These are phyloP conservation scores for Argyra leucocephala DNA, from an alignment of 2,888 invertebrate genomes.

Conservation along the genomic window DNA sequence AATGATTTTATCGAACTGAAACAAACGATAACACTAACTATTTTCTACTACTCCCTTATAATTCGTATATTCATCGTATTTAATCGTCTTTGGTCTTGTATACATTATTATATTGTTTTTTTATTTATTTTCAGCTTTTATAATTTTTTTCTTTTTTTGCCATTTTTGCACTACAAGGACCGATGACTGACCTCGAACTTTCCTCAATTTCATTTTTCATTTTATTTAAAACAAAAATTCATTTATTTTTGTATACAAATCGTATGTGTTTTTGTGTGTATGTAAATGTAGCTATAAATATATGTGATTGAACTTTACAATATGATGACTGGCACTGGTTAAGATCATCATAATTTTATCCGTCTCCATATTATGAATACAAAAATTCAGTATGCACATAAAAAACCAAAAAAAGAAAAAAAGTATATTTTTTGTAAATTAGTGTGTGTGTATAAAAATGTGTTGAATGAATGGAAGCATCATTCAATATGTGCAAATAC, in stretches of 20 bases:
- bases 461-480: too few relatives aligned
- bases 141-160: not conserved
- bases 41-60: not conserved
- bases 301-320: conserved; percentile 1
- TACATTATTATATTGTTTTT: not conserved
- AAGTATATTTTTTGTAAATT: too few relatives aligned
- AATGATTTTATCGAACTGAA: too few relatives aligned
- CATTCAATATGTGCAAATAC: too few relatives aligned
- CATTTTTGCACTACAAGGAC: not conserved
- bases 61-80: not conserved
- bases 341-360: conserved; percentile 3
- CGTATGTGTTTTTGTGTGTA: not conserved
- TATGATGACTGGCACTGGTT: not conserved
- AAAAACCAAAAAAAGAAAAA: too few relatives aligned
- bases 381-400: too few relatives aligned
- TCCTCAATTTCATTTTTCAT: conserved; percentile 21
- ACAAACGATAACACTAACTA: too few relatives aligned
- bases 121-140: not conserved
- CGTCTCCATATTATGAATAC: not conserved
- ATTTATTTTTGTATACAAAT: not conserved
- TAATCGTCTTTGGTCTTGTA: not conserved
- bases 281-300: not conserved
- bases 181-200: conserved; percentile 40
- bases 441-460: too few relatives aligned
- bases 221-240: not conserved